Base-by-base conservation (phyloP, 1,140 invertebrate genomes). In the Bombus superbus region DNA sequence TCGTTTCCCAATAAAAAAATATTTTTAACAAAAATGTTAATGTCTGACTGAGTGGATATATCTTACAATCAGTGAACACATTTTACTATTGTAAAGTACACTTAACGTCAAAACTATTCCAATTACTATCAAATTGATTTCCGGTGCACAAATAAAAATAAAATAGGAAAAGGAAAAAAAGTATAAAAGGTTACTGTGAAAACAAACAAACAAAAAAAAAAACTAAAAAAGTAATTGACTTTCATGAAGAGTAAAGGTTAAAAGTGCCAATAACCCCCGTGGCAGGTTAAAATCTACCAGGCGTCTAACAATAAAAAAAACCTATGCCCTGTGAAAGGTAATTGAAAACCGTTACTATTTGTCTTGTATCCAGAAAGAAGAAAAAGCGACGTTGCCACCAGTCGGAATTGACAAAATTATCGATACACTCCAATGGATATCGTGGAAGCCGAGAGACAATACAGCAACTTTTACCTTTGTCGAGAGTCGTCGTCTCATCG, bases 401-500 rank as follows among this genome's bases (percentile, higher is more conserved):
- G 40, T 32, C 40, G 59, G 38, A 42, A 80, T 53, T 80, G 68
- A 59, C 32, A 57, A 72, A 71, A 71, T 72, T 71, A 53, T 71
- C 62, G n/a, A 32, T 28, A 47, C 42, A 44, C 62, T 76, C 22
- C 3, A 28, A 6, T 59, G 6, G 32, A 66, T 71, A 81, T 71
- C 38, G 35, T 38, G 44, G 22, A 71, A n/a, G 15, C 44, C 44
- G 38, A 25, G n/a, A 81, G 35, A 81, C 78, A 81, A 81, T 81
- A 22, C 18, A 11, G 28, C 9, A 71, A 71, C 79, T 57, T 47
- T 38, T 69, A 72, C 47, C 68, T 81, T 71, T 81, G 35, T 57
- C 47, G 47, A 71, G 77, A 38, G 11, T 64, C 57, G 57, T 79
- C 38, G 62, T 79, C 42, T 68, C 77, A 47, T 79, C n/a, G 77